Evolutionary conservation across 2,888 invertebrate species (phyloP).

Genomic region (Nomada ferruginata): DNA sequence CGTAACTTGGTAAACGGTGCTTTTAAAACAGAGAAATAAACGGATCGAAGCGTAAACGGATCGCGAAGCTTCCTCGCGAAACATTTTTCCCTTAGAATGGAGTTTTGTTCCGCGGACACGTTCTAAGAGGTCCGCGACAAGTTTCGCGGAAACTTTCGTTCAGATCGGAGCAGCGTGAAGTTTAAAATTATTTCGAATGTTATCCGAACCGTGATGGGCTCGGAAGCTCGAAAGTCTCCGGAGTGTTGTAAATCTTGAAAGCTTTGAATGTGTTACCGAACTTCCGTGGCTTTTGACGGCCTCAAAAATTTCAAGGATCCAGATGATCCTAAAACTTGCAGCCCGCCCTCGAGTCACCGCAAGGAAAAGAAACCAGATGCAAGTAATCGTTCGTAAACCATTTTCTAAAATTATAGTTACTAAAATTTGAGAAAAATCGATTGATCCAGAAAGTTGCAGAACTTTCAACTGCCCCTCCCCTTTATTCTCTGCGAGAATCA

Average conservation of each 20-base stretch:
- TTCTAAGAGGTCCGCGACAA: conserved; percentile 50
- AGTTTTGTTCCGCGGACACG: conserved; percentile 48
- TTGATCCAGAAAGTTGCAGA: too few species aligned
- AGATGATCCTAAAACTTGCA: conserved; percentile 43
- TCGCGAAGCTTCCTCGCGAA: background rate
- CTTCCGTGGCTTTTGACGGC: conserved; percentile 41
- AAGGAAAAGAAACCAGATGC: background rate
- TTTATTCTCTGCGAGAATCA: too few species aligned
- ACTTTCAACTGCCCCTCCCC: too few species aligned
- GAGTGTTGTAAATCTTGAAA: conserved; percentile 54
- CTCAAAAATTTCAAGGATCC: conserved; percentile 45
- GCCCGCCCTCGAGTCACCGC: background rate
- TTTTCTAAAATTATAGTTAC: background rate
- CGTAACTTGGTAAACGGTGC: background rate
- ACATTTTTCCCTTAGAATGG: conserved; percentile 36
- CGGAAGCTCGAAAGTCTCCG: conserved; percentile 54
- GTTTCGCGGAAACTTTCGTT: conserved; percentile 39
- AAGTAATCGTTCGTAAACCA: background rate
- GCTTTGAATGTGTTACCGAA: conserved; percentile 54
- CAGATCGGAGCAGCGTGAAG: conserved; percentile 45
- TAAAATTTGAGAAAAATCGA: background rate
- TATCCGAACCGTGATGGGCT: conserved; percentile 50
- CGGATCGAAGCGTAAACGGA: background rate
- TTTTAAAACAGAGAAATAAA: background rate
- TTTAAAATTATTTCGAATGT: conserved; percentile 62